Evolutionary conservation across 2,888 invertebrate genomes (phyloP).

Genomic region (Agrotis puta): DNA sequence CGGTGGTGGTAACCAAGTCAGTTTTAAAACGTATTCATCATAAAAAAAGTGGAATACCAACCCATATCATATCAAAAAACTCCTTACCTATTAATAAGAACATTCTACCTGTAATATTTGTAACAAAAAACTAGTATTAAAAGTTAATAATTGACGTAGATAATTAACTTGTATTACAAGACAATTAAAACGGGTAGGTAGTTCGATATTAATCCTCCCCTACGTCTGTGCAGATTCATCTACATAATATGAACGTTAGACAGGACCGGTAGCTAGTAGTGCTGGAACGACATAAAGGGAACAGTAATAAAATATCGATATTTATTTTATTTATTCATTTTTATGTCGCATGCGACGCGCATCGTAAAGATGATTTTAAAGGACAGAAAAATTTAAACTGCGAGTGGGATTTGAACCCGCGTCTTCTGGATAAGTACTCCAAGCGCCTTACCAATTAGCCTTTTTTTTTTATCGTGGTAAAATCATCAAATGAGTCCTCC

Average conservation of each 20-base stretch:
- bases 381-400: too few species aligned
- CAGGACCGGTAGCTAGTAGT: slow-evolving; percentile 28
- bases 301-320: slow-evolving; percentile 39
- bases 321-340: background rate
- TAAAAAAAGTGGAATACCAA: too few species aligned
- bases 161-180: slow-evolving; percentile 44
- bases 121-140: slow-evolving; percentile 16
- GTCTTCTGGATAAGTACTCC: too few species aligned
- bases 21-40: too few species aligned
- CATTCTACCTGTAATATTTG: background rate
- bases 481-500: too few species aligned
- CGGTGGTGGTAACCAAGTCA: too few species aligned
- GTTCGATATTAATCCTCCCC: slow-evolving; percentile 45
- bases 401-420: too few species aligned
- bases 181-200: slow-evolving; percentile 43
- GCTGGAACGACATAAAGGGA: slow-evolving; percentile 3
- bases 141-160: slow-evolving; percentile 18
- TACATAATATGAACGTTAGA: slow-evolving; percentile 60
- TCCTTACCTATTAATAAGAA: background rate
- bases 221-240: slow-evolving; percentile 42
- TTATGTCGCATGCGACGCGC: too few species aligned
- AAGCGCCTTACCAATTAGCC: too few species aligned
- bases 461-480: too few species aligned
- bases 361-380: too few species aligned
- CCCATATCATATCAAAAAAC: too few species aligned